A percentile compares a stretch with the other conserved stretches of the same genome.
phyloP scores from a whole-genome alignment of 2,113 vertebrate species.

The Spermophilus dauricus region DNA sequence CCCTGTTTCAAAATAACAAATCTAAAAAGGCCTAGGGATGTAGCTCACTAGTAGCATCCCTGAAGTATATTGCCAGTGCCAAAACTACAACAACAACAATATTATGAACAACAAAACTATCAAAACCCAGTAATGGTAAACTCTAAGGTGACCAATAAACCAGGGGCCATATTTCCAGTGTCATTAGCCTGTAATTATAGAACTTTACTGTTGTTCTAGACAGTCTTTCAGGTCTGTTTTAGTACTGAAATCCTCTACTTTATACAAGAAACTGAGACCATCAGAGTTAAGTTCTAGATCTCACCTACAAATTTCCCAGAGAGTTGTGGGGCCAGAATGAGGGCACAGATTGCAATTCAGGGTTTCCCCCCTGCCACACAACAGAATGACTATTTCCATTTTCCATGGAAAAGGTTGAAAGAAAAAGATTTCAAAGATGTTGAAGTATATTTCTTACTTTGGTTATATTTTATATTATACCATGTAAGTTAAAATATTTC shows the following conservation, averaged over 20 bases:
- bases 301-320: background rate
- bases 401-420: background rate
- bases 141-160: background rate
- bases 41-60: too few species aligned
- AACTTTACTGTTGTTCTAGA: background rate
- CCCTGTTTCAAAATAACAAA: too few species aligned
- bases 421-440: background rate
- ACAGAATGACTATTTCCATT: background rate
- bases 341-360: fast-evolving
- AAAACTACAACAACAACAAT: too few species aligned
- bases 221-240: background rate
- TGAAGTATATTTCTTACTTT: background rate
- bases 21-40: too few species aligned
- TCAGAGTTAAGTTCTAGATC: background rate
- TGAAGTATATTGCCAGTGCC: too few species aligned
- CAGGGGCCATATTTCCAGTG: background rate
- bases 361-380: background rate
- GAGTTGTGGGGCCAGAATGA: background rate
- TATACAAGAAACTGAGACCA: background rate
- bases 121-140: background rate
- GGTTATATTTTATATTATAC: background rate
- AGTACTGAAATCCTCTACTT: background rate
- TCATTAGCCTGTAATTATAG: background rate
- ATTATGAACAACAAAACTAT: background rate
- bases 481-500: conserved; percentile 1